Percentiles rank a stretch among this genome's conserved stretches.
phyloP scores from a whole-genome alignment of 2,888 invertebrate genomes.

The Blomia tropicalis region DNA sequence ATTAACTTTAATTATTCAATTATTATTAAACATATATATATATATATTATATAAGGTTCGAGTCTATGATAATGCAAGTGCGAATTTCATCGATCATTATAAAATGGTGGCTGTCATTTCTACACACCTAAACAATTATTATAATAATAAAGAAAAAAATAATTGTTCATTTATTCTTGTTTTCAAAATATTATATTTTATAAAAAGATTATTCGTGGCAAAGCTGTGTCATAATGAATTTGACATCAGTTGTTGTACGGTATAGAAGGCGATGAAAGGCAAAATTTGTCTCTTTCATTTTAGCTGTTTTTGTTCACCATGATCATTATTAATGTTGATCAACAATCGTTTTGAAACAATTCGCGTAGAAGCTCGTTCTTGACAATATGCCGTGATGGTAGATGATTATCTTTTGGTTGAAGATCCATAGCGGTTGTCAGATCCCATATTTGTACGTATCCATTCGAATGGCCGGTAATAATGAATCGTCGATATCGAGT shows the following conservation, averaged over 20 bases:
- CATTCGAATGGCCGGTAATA: conserved; percentile 79
- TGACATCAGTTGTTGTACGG: no score
- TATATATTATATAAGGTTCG: no score
- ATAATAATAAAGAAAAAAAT: neutral
- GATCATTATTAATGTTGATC: no score
- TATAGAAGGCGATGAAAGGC: no score
- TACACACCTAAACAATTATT: neutral
- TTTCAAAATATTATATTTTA: neutral
- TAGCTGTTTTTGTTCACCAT: no score
- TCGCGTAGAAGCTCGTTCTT: neutral
- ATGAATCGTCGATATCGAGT: conserved; percentile 69
- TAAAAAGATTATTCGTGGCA: no score
- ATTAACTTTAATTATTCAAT: conserved; percentile 8
- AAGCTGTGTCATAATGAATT: no score
- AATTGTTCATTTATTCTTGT: neutral
- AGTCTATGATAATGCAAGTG: no score
- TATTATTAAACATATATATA: no score
- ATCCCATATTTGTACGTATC: conserved; percentile 88
- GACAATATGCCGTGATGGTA: neutral
- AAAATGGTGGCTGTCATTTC: no score
- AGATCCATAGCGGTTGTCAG: conserved; percentile 81
- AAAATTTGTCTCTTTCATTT: no score
- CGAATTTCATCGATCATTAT: no score
- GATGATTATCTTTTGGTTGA: conserved; percentile 15
- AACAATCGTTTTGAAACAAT: neutral